Evolutionary conservation across 2,113 vertebrate species (phyloP).

Genomic region (Brachionichthys hirsutus): DNA sequence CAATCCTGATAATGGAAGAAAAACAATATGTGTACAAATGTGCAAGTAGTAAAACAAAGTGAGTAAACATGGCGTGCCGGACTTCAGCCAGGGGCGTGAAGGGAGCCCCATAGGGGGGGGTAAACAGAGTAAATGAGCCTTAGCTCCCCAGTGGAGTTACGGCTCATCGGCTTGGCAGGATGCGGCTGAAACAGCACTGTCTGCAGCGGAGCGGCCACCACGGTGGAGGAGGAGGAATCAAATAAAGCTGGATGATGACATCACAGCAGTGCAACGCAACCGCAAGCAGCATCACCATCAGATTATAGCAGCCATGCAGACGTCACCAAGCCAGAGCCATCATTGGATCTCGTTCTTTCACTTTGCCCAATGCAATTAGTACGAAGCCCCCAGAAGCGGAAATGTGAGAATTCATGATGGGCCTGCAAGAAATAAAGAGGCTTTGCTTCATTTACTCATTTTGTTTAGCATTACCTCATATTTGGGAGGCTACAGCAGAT

Average conservation of each 20-base stretch:
- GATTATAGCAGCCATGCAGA: conserved; percentile 13
- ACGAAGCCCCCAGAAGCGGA: not conserved
- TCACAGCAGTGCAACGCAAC: not conserved
- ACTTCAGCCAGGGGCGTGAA: not conserved
- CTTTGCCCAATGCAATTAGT: not conserved
- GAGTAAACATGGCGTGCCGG: not conserved
- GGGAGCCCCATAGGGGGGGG: conserved; percentile 4
- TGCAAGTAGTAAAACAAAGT: no score
- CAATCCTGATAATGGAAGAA: no score
- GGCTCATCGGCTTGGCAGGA: conserved; percentile 23
- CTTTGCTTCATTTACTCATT: not conserved
- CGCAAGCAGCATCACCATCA: conserved; percentile 5
- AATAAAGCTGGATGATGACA: conserved; percentile 25
- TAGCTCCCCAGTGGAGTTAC: conserved; percentile 3
- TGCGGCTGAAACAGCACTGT: conserved; percentile 12
- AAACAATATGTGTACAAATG: no score
- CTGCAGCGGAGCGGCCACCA: not conserved
- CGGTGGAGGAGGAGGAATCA: conserved; percentile 12
- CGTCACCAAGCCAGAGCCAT: not conserved
- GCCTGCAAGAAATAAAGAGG: not conserved
- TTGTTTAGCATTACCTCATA: no score
- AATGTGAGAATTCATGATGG: conserved; percentile 5
- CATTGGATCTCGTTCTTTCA: conserved; percentile 1
- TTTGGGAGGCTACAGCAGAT: no score
- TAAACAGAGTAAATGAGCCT: conserved; percentile 27